phyloP scores from a whole-genome alignment of 2,113 vertebrate genomes.

The Silurus meridionalis region DNA sequence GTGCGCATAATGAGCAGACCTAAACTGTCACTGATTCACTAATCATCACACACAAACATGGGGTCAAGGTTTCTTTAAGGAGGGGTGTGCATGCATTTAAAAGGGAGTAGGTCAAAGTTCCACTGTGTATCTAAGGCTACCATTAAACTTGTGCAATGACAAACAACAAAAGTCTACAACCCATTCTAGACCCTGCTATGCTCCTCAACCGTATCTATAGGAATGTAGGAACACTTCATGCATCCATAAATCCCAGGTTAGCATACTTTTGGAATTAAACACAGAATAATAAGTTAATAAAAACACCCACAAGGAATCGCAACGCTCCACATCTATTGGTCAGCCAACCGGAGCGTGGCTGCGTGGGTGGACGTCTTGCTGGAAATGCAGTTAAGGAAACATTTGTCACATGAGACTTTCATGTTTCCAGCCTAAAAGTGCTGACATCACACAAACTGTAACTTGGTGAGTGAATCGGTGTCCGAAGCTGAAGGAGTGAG shows the following conservation, averaged over 20 bases:
- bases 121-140: conserved; percentile 20
- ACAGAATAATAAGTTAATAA: neutral
- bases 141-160: conserved; percentile 36
- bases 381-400: conserved; percentile 21
- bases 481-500: neutral
- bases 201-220: neutral
- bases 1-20: neutral
- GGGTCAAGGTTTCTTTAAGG: conserved; percentile 50
- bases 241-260: neutral
- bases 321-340: neutral
- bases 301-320: neutral
- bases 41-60: conserved; percentile 47
- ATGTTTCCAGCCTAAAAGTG: conserved; percentile 20
- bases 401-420: conserved; percentile 10
- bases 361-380: conserved; percentile 16
- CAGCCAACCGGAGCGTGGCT: neutral
- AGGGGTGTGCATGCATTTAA: conserved; percentile 25
- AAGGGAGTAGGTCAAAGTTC: conserved; percentile 44
- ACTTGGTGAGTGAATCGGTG: neutral
- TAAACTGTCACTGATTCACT: conserved; percentile 26
- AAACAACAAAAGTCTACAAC: conserved; percentile 17
- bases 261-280: neutral
- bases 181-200: neutral
- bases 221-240: neutral
- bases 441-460: conserved; percentile 4